Base-by-base conservation (phyloP, 2,888 invertebrate genomes). In the Laothoe populi region DNA sequence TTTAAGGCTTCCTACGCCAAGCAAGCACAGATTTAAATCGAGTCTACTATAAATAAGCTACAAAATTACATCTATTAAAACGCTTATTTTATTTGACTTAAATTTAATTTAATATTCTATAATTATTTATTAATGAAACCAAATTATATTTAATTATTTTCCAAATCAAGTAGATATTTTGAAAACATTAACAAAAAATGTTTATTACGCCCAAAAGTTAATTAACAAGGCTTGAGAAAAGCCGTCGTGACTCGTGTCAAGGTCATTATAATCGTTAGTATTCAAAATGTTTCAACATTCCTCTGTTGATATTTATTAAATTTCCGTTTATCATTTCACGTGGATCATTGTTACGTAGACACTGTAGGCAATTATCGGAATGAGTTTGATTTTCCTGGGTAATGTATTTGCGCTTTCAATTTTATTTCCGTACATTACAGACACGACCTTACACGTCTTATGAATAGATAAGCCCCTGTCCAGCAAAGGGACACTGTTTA, bases 291-390 rank as follows among this genome's bases (percentile, higher is more conserved):
- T n/a, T 19, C 11, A 46, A 24, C 23, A 24, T 53, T 19, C 10
- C 53, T 35, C 11, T 19, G 53, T 53, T 53, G 53, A 53, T 19
- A 19, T 53, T 53, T 53, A 53, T 53, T 35, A 53, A 53, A 53
- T 53, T 53, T 53, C 31, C 31, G 11, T 35, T 53, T 35, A 48
- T 49, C 7, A 16, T 53, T 19, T 26, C 26, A n/a, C 4, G 8
- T 10, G 19, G 19, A 53, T 19, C 53, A 19, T 19, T 16, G 16
- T 8, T 16, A 19, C 19, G 8, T 35, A 53, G 23, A n/a, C 26
- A 48, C 24, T 13, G n/a, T 24, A 48, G 24, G 1, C 26, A 2
- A 31, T 31, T 31, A 31, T 31, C 31, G 7, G 26, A 26, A n/a
- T 42, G 5, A 40, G 11, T n/a, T n/a, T n/a, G n/a, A n/a, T n/a